Base-by-base conservation (phyloP, 2,113 vertebrate genomes). In the Jacana jacana region DNA sequence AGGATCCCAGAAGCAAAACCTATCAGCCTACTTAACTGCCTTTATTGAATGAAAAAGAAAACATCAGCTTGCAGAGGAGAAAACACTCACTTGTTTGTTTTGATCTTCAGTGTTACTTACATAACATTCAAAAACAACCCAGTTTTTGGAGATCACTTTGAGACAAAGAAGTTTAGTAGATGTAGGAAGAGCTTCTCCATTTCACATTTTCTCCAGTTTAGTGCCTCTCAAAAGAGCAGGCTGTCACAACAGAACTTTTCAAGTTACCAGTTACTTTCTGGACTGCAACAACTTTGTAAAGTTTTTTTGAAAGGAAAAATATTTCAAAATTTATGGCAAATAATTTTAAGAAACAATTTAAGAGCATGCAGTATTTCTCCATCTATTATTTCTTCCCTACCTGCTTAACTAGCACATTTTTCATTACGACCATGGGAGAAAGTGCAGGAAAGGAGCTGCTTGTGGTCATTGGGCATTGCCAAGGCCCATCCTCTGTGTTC, bases 371-470 rank as follows among this genome's bases (percentile, higher is more conserved):
- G 2, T 49, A 71, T 72, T 86, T 95, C 91, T 46, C n/a, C 84
- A 55, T 12, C 11, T 9, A 40, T 55, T 61, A 54, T 58, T 90
- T 79, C 31, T 90, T 94, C 54, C 94, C 52, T 98, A 99, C 99
- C 99, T 99, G 98, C 89, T 98, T 99, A 54, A 99, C 97, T 92
- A 99, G 93, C 61, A 99, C 98, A 63, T 99, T 99, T 97, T 99
- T 99, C 99, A 99, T 99, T 96, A 99, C 98, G 4, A 99, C 98
- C 99, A 99, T 98, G 46, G 98, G 97, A 83, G 99, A 98, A 9
- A 99, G 95, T 0, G 97, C 88, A 17, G 98, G 91, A 84, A 98
- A 98, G 11, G 98, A 97, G 64, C 52, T 97, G 88, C 97, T 97
- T 39, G 98, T 49, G 54, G 98, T 94, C 96, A 97, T 49, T 4